Conservation (phyloP, 2,113 vertebrate genomes). For the Stercorarius parasiticus region DNA sequence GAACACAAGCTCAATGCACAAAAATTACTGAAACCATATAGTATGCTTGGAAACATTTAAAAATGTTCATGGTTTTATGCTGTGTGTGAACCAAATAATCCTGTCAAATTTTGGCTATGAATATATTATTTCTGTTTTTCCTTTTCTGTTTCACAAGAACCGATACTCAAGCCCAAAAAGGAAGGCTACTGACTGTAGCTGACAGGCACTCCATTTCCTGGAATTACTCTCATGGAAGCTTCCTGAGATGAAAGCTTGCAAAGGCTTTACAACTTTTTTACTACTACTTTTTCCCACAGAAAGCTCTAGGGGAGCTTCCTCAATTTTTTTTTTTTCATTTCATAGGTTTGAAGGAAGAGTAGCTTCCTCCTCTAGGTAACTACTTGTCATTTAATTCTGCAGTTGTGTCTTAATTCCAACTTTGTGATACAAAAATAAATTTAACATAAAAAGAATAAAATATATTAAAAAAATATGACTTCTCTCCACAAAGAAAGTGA, state of each 20-base stretch:
- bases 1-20: neutral
- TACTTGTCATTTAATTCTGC: neutral
- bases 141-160: neutral
- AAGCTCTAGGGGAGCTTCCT: neutral
- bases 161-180: neutral
- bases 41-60: neutral
- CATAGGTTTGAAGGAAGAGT: neutral
- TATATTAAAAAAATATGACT: neutral
- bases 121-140: neutral
- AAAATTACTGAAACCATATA: neutral
- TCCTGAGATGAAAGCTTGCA: neutral
- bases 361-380: neutral
- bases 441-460: neutral
- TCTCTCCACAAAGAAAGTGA: neutral
- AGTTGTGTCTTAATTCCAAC: neutral
- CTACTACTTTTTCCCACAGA: neutral
- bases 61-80: neutral
- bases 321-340: neutral
- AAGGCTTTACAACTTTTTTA: neutral
- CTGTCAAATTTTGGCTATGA: neutral
- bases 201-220: neutral
- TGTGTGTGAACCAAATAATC: neutral
- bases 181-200: neutral
- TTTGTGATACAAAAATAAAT: neutral
- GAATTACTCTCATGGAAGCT: neutral